Evolutionary conservation across 2,113 vertebrate species (phyloP).

Genomic region (Gobiocypris rarus): DNA sequence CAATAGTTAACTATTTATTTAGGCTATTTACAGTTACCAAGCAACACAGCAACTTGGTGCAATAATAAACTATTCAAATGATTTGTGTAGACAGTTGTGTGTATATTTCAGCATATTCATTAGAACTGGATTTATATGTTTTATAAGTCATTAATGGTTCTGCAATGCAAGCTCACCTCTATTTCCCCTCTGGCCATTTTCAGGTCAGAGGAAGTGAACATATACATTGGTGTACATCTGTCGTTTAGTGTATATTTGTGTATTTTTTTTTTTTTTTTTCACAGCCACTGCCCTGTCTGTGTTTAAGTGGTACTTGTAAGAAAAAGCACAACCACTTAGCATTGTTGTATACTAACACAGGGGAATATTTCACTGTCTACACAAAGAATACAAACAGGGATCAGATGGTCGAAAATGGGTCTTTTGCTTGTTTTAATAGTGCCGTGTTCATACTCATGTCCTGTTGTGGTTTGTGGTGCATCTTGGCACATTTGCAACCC

Average conservation of each 20-base stretch:
- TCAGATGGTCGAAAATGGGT: conserved; percentile 33
- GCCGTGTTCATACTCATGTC: background rate
- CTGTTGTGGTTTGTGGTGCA: conserved; percentile 9
- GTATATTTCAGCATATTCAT: background rate
- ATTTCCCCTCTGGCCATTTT: background rate
- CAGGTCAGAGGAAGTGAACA: background rate
- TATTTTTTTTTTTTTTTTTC: conserved; percentile 34
- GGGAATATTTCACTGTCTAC: conserved; percentile 55
- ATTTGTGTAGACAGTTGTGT: background rate
- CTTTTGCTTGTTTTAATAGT: conserved; percentile 24
- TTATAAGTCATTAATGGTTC: background rate
- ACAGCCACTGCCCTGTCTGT: background rate
- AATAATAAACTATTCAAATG: background rate
- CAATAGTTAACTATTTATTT: conserved; percentile 6
- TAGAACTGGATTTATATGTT: background rate
- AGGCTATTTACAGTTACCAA: background rate
- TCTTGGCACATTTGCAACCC: background rate
- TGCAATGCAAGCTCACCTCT: conserved; percentile 2
- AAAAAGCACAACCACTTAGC: conserved; percentile 44
- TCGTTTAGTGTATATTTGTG: conserved; percentile 24
- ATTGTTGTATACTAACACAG: conserved; percentile 40
- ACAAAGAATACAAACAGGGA: conserved; percentile 25
- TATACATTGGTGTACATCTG: background rate
- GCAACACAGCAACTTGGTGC: background rate
- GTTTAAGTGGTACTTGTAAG: conserved; percentile 41